phyloP scores from a whole-genome alignment of 2,888 invertebrate species.

The Meandrusa payeni region DNA sequence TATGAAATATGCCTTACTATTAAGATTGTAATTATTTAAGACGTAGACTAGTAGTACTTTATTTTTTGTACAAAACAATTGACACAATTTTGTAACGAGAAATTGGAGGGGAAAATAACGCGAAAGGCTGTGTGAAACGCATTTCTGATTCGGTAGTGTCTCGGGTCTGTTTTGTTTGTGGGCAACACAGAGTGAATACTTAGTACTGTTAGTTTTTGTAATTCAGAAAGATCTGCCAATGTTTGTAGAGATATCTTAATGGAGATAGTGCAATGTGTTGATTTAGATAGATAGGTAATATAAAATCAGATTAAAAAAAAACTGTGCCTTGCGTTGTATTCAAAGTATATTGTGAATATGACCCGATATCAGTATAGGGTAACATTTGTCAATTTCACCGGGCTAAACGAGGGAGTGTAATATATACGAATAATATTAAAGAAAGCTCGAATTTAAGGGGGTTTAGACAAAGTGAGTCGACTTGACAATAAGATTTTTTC shows the following conservation, averaged over 20 bases:
- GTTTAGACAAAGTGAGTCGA: conserved; percentile 63
- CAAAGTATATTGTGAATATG: conserved; percentile 48
- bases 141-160: conserved; percentile 49
- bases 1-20: conserved; percentile 68
- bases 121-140: conserved; percentile 73
- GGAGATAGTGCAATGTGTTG: conserved; percentile 50
- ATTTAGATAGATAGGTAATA: conserved; percentile 46
- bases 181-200: conserved; percentile 35
- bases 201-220: conserved; percentile 41
- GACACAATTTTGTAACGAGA: conserved; percentile 41
- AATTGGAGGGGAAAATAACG: conserved; percentile 26
- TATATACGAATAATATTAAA: conserved; percentile 55
- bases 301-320: conserved; percentile 52
- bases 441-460: conserved; percentile 73
- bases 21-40: conserved; percentile 50
- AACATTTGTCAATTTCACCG: conserved; percentile 72
- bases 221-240: conserved; percentile 68
- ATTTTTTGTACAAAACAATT: conserved; percentile 57
- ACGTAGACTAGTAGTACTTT: conserved; percentile 45
- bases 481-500: conserved; percentile 68
- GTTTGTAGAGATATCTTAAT: conserved; percentile 40
- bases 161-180: conserved; percentile 34
- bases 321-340: conserved; percentile 76
- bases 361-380: conserved; percentile 62
- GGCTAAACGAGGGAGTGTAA: conserved; percentile 60